Evolutionary conservation across 2,888 invertebrate genomes (phyloP).

Genomic region (Doris montereyensis): DNA sequence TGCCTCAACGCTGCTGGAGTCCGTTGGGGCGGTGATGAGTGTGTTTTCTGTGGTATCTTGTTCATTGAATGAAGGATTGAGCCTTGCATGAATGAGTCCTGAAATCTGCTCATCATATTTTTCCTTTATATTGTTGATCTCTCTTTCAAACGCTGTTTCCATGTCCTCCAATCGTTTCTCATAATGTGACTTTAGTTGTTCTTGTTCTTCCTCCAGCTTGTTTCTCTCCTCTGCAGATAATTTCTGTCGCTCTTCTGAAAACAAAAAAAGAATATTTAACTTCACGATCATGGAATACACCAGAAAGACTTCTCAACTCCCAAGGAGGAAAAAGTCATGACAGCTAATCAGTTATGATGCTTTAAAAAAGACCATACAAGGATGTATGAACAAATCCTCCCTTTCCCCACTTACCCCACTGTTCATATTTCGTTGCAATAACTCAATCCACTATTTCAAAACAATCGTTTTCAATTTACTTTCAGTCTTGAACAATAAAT

Average conservation of each 20-base stretch:
- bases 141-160: constrained; percentile 49
- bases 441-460: no score
- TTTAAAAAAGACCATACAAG: no score
- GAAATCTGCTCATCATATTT: constrained; percentile 45
- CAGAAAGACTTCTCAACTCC: no score
- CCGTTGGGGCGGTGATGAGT: constrained; percentile 47
- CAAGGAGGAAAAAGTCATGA: no score
- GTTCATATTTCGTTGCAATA: no score
- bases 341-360: no score
- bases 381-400: no score
- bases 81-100: constrained; percentile 4
- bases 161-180: constrained; percentile 52
- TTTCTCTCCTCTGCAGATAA: constrained; percentile 18
- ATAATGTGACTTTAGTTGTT: constrained; percentile 53
- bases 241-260: constrained; percentile 12
- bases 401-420: no score
- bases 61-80: background rate
- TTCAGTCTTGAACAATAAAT: no score
- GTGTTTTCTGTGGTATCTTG: background rate
- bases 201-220: constrained; percentile 49
- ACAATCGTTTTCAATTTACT: no score
- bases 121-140: constrained; percentile 44
- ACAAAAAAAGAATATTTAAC: background rate
- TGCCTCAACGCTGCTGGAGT: constrained; percentile 44
- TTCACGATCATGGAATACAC: background rate